Base-by-base conservation (phyloP, 2,888 invertebrate species). In the Quadroppia sp. region DNA sequence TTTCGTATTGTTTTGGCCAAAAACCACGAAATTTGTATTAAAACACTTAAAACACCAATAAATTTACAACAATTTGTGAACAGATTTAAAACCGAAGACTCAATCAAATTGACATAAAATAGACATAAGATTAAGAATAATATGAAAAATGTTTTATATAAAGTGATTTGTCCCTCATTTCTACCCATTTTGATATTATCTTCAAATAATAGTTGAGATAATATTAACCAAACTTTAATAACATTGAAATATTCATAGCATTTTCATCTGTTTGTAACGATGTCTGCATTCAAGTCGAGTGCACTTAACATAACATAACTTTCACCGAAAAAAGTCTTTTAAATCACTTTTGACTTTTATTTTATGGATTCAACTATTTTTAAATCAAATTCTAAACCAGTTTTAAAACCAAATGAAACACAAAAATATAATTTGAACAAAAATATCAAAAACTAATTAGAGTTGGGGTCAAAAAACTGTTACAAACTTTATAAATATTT, bases 381-480 rank as follows among this genome's bases (percentile, higher is more conserved):
- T n/a, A n/a, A n/a, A n/a, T n/a, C n/a, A n/a, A n/a, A n/a, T n/a
- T 13, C 50, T 50, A 50, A 50, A 50, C 50, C 20, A 50, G 15
- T 50, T 50, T 50, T 50, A 11, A 50, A 11, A n/a, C 11, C 20
- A 9, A n/a, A n/a, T 50, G 15, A n/a, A 13, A 50, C 13, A 40
- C 40, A 40, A 40, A 40, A 40, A 9, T 13, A 6, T n/a, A n/a
- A n/a, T n/a, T n/a, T n/a, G n/a, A n/a, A n/a, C n/a, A n/a, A n/a
- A n/a, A n/a, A n/a, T n/a, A n/a, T n/a, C n/a, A n/a, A n/a, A n/a
- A n/a, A n/a, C n/a, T n/a, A n/a, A n/a, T n/a, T n/a, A 40, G 13
- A 40, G 40, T 50, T 50, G 50, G 50, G 50, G 15, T 50, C 50
- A 50, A 50, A 50, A 50, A 50, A 50, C 50, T 50, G 50, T 50